Evolutionary conservation across 2,797 vertebrate genomes (phyloP).

Genomic region (Poeciliopsis infans): DNA sequence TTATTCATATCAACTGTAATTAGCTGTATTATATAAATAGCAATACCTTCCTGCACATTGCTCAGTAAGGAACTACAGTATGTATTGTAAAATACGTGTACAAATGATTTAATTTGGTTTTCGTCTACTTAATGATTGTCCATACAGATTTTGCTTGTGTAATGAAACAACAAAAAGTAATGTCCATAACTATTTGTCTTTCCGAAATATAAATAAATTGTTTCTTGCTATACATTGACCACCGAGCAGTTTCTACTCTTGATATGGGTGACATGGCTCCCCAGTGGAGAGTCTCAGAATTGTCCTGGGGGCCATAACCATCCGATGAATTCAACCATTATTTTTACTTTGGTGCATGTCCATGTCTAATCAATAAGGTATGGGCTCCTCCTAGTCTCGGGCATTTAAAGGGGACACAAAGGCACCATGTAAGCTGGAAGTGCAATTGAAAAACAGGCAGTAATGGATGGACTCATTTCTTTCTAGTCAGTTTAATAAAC

Average conservation of each 20-base stretch:
- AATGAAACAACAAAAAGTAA: slow-evolving; percentile 89
- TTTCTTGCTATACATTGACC: slow-evolving; percentile 77
- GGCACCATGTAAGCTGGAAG: not conserved
- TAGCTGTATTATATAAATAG: slow-evolving; percentile 98
- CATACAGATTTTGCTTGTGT: slow-evolving; percentile 93
- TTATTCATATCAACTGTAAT: slow-evolving; percentile 96
- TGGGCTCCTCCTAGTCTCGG: not conserved
- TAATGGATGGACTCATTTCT: not conserved
- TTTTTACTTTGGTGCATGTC: not conserved
- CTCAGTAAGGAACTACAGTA: slow-evolving; percentile 89
- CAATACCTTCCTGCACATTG: slow-evolving; percentile 92
- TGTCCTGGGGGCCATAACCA: too few species aligned
- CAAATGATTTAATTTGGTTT: slow-evolving; percentile 94
- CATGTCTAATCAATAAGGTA: not conserved
- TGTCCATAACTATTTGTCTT: slow-evolving; percentile 95
- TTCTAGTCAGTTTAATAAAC: slow-evolving; percentile 19
- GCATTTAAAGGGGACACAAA: too few species aligned
- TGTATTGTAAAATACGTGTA: slow-evolving; percentile 96
- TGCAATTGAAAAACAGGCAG: not conserved
- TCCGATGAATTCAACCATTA: not conserved
- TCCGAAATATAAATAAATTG: slow-evolving; percentile 91
- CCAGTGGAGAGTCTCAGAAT: not conserved
- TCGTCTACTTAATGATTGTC: slow-evolving; percentile 92
- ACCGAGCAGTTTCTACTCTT: slow-evolving; percentile 5
- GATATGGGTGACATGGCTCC: not conserved